Percentiles rank a stretch among this genome's conserved stretches.
Evolutionary conservation across 2,888 invertebrate genomes (phyloP).

Genomic region (Cantharis flavilabris): DNA sequence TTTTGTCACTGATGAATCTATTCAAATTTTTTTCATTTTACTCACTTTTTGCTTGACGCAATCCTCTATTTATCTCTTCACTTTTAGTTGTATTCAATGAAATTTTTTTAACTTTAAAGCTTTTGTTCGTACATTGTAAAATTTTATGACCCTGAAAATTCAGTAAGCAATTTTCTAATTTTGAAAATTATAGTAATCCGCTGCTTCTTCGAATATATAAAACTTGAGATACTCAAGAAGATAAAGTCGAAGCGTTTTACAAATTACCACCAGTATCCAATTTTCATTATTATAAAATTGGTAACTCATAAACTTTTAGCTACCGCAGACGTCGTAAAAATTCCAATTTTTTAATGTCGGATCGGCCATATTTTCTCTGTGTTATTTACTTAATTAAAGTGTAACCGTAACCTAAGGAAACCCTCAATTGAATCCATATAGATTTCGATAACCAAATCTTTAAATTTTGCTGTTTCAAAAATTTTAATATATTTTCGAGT

Average conservation of each 20-base stretch:
- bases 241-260: slow-evolving; percentile 26
- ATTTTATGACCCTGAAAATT: slow-evolving; percentile 23
- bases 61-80: not conserved
- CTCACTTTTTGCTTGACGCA: slow-evolving; percentile 24
- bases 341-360: slow-evolving; percentile 10
- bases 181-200: slow-evolving; percentile 41
- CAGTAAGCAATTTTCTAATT: slow-evolving; percentile 39
- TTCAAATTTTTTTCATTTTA: slow-evolving; percentile 34
- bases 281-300: slow-evolving; percentile 39
- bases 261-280: slow-evolving; percentile 36
- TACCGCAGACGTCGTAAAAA: slow-evolving; percentile 30
- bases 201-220: slow-evolving; percentile 31
- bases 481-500: too few species aligned
- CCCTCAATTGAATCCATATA: not conserved
- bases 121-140: slow-evolving; percentile 22
- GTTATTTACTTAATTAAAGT: not conserved
- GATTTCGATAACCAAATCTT: too few species aligned
- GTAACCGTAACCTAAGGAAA: not conserved
- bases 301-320: slow-evolving; percentile 32
- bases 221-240: slow-evolving; percentile 29
- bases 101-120: slow-evolving; percentile 7
- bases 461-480: too few species aligned
- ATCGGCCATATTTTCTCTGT: not conserved
- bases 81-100: not conserved
- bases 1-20: slow-evolving; percentile 36